phyloP scores from a whole-genome alignment of 2,797 vertebrate species.

The Phataginus tetradactyla region DNA sequence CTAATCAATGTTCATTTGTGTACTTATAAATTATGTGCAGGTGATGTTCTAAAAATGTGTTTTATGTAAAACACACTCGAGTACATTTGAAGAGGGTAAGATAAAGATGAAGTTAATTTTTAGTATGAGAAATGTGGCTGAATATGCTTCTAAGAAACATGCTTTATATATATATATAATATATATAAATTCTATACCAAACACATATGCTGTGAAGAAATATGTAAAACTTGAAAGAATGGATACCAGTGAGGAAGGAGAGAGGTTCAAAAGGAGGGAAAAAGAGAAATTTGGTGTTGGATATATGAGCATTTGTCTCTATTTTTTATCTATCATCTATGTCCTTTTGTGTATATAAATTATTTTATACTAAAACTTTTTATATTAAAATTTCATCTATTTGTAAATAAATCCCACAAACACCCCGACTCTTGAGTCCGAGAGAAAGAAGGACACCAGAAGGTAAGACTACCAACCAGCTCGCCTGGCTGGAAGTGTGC shows the following conservation, averaged over 20 bases:
- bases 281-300: neutral
- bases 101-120: neutral
- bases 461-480: rapidly evolving
- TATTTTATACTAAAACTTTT: neutral
- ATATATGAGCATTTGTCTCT: neutral
- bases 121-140: neutral
- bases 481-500: neutral
- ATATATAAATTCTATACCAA: neutral
- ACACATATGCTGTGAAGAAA: neutral
- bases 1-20: neutral
- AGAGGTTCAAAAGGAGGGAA: neutral
- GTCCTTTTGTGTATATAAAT: neutral
- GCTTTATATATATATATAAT: neutral
- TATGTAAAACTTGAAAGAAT: neutral
- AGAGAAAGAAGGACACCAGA: neutral
- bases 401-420: neutral
- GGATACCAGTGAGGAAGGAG: neutral
- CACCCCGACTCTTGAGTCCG: neutral
- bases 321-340: neutral
- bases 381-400: neutral
- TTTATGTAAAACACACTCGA: neutral
- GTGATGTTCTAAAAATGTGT: neutral
- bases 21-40: neutral
- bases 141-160: neutral
- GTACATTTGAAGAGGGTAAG: neutral